Conservation (phyloP, 2,888 invertebrate species). For the Metalampra italica region DNA sequence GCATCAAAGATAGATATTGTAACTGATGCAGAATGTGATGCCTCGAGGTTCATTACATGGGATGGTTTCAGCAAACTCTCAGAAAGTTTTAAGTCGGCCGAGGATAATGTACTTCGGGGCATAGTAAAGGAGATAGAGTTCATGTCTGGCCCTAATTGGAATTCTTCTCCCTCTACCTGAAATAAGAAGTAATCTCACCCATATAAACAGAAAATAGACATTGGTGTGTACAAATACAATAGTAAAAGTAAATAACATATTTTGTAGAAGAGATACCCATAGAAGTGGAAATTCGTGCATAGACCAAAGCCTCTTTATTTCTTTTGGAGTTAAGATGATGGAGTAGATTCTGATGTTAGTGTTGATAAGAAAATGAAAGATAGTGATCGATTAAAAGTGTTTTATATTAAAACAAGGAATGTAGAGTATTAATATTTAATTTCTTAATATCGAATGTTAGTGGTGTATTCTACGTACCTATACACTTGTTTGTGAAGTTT, state of each 20-base stretch:
- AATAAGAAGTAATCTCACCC: constrained; percentile 77
- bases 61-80: constrained; percentile 69
- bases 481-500: constrained; percentile 35
- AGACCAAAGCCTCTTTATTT: constrained; percentile 77
- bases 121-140: constrained; percentile 73
- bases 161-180: constrained; percentile 78
- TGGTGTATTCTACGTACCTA: constrained; percentile 37
- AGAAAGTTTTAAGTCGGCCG: constrained; percentile 70
- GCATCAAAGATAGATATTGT: constrained; percentile 80
- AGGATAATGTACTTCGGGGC: constrained; percentile 68
- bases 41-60: constrained; percentile 76
- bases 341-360: constrained; percentile 27
- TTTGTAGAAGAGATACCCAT: constrained; percentile 30
- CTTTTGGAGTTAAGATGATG: constrained; percentile 47
- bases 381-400: constrained; percentile 23
- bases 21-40: constrained; percentile 76
- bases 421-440: constrained; percentile 47
- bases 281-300: constrained; percentile 50
- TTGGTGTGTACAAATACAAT: constrained; percentile 21
- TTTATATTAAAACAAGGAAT: constrained; percentile 56
- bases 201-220: constrained; percentile 61
- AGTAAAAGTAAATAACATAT: constrained; percentile 10
- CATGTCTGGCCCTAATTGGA: constrained; percentile 72
- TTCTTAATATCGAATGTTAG: constrained; percentile 40
- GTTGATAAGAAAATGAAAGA: constrained; percentile 25